Evolutionary conservation across 2,113 vertebrate species (phyloP), one percentile per base, ranked within the genome.

Genomic region (Melierax canorus): DNA sequence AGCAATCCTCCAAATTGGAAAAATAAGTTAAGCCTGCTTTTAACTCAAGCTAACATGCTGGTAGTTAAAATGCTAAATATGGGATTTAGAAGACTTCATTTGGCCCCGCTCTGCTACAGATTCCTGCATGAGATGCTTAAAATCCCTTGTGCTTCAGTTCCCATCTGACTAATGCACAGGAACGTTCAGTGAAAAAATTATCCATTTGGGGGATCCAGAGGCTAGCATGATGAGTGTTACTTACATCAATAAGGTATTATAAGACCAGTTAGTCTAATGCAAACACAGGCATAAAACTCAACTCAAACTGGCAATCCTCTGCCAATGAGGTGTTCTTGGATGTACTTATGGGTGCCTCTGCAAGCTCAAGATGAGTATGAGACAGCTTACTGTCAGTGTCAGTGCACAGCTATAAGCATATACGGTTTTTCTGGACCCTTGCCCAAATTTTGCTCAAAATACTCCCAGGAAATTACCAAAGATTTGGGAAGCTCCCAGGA

Each of bases 221-320:
- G 30, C 23, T 83, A 85, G 55, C 26, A 79, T 0, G 2, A 59
- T 0, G 6, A 32, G 27, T 2, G 0, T n/a, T 48, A 56, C 36
- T 26, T 51, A 3, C 15, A 20, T 10, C 46, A 78, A 24, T 32
- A 69, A 30, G 10, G 30, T 55, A 16, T n/a, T 39, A 21, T 29
- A 55, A 68, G 26, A 73, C 46, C 16, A 67, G 5, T 5, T 50
- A 22, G 21, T 41, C 50, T 79, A 56, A 67, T 14, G 27, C 26
- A 76, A 90, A 77, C 30, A 51, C 8, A n/a, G 34, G 17, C 19
- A 36, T 43, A 56, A 81, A 87, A 50, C 20, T 53, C 24, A 63
- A 32, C 53, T 59, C n/a, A 38, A 78, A 73, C 36, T 4, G 63
- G 32, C 23, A 64, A 18, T 24, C 15, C 12, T 67, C 27, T 92